Evolutionary conservation across 2,888 invertebrate genomes (phyloP).

Genomic region (Ormyrus thymus): DNA sequence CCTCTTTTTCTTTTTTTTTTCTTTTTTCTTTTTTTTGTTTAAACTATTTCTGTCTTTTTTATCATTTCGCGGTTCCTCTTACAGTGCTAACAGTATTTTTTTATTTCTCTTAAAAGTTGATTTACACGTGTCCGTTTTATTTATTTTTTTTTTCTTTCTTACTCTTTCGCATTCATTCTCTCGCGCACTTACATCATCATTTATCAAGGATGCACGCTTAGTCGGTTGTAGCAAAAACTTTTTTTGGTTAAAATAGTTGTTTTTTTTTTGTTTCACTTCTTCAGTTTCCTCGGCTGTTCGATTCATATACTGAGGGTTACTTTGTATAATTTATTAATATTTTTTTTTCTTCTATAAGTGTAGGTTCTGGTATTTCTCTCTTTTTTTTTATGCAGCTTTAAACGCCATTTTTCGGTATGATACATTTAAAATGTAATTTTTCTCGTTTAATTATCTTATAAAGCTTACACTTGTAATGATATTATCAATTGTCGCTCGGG

Average conservation of each 20-base stretch:
- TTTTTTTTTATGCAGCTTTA: constrained; percentile 54
- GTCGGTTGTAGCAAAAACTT: constrained; percentile 73
- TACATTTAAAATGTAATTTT: constrained; percentile 59
- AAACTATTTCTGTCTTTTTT: constrained; percentile 59
- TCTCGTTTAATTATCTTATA: constrained; percentile 62
- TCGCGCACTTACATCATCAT: constrained; percentile 49
- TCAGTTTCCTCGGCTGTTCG: constrained; percentile 31
- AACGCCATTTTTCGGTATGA: constrained; percentile 40
- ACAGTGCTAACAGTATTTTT: constrained; percentile 64
- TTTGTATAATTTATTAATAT: constrained; percentile 64
- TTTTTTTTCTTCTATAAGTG: constrained; percentile 54
- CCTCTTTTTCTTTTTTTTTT: constrained; percentile 38
- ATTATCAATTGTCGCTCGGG: constrained; percentile 70
- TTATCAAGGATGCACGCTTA: constrained; percentile 70
- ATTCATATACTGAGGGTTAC: constrained; percentile 62
- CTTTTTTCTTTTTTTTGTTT: constrained; percentile 51
- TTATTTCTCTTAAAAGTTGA: constrained; percentile 60
- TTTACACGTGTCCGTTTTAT: constrained; percentile 56
- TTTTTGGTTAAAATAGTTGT: constrained; percentile 73
- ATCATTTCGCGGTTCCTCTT: constrained; percentile 62
- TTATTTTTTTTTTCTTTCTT: constrained; percentile 47
- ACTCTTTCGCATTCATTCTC: not conserved
- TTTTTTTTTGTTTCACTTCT: constrained; percentile 63
- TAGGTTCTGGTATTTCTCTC: constrained; percentile 62
- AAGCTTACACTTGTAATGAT: constrained; percentile 73